These are phyloP conservation scores for Prosopocoilus inquinatus DNA, from an alignment of 2,888 invertebrate genomes.

Conservation along the genomic window DNA sequence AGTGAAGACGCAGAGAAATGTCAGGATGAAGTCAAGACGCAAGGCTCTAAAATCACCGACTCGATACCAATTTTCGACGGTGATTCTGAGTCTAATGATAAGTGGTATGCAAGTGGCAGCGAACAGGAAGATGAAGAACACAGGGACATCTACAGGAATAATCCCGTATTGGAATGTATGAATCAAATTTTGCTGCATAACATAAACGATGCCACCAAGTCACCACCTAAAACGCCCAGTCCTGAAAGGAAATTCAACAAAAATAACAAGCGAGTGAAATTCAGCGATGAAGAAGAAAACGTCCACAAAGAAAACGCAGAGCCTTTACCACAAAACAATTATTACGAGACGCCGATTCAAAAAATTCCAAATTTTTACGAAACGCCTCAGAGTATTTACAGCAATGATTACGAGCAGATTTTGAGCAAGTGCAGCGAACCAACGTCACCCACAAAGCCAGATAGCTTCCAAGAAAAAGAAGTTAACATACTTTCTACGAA, in stretches of 20 bases:
- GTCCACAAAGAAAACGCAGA: slow-evolving; percentile 21
- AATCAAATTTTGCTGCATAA: slow-evolving; percentile 81
- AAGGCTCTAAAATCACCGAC: slow-evolving; percentile 45
- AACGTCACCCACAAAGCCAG: slow-evolving; percentile 23
- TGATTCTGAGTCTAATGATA: slow-evolving; percentile 60
- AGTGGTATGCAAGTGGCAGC: slow-evolving; percentile 79
- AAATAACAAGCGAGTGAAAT: slow-evolving; percentile 47
- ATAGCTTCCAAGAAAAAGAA: slow-evolving; percentile 29
- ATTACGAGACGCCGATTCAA: slow-evolving; percentile 51
- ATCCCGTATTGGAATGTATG: slow-evolving; percentile 82
- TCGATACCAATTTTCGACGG: slow-evolving; percentile 52
- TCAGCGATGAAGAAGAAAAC: slow-evolving; percentile 42
- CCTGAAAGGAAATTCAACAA: slow-evolving; percentile 41
- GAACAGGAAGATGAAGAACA: slow-evolving; percentile 72
- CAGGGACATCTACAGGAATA: slow-evolving; percentile 71
- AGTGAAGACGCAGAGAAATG: not conserved
- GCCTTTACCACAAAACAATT: slow-evolving; percentile 31
- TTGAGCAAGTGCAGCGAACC: slow-evolving; percentile 49
- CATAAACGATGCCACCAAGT: slow-evolving; percentile 53
- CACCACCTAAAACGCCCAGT: slow-evolving; percentile 49
- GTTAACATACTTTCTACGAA: slow-evolving; percentile 53
- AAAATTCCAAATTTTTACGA: slow-evolving; percentile 58
- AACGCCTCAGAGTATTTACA: slow-evolving; percentile 69
- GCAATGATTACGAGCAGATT: slow-evolving; percentile 73
- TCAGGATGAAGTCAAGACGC: slow-evolving; percentile 16